Evolutionary conservation across 1,140 invertebrate species (phyloP).

Genomic region (Drosophila subpulchrella): DNA sequence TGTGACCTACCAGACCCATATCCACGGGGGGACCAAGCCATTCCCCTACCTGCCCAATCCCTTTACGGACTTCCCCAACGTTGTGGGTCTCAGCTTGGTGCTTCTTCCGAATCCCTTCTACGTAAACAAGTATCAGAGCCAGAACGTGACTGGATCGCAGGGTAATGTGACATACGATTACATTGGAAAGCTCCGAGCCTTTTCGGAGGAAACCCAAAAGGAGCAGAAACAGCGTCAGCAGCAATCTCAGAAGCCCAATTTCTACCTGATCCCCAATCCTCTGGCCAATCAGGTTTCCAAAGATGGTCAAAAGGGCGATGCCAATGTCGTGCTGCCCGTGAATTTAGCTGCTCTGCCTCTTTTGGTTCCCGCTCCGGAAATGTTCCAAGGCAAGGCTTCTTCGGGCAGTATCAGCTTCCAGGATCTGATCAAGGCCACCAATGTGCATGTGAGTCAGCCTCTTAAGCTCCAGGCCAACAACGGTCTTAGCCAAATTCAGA

Average conservation of each 20-base stretch:
- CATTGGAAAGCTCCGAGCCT: conserved; percentile 24
- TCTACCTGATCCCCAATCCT: conserved; percentile 49
- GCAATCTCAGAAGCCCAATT: conserved; percentile 15
- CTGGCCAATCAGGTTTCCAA: conserved; percentile 5
- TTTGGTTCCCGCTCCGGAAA: conserved; percentile 26
- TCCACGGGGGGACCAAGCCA: conserved; percentile 24
- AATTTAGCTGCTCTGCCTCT: conserved; percentile 43
- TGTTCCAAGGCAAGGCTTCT: neutral
- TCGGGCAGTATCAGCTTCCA: conserved; percentile 13
- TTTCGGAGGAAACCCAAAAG: conserved; percentile 14
- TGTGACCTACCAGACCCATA: conserved; percentile 14
- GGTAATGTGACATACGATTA: neutral
- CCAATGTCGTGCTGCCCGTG: conserved; percentile 25
- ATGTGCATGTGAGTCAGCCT: conserved; percentile 28
- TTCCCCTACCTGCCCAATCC: conserved; percentile 63
- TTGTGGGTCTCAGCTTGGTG: conserved; percentile 42
- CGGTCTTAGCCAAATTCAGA: conserved; percentile 18
- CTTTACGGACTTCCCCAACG: conserved; percentile 46
- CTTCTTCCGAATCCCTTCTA: conserved; percentile 45
- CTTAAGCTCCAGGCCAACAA: conserved; percentile 18
- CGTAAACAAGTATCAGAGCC: conserved; percentile 16
- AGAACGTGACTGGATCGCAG: neutral
- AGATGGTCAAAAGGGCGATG: conserved; percentile 19
- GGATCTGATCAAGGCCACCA: conserved; percentile 36
- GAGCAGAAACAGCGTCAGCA: conserved; percentile 3